A percentile compares a stretch with the other conserved stretches of the same genome.
phyloP scores from a whole-genome alignment of 2,888 invertebrate genomes.

The Leptopilina drosophilae region DNA sequence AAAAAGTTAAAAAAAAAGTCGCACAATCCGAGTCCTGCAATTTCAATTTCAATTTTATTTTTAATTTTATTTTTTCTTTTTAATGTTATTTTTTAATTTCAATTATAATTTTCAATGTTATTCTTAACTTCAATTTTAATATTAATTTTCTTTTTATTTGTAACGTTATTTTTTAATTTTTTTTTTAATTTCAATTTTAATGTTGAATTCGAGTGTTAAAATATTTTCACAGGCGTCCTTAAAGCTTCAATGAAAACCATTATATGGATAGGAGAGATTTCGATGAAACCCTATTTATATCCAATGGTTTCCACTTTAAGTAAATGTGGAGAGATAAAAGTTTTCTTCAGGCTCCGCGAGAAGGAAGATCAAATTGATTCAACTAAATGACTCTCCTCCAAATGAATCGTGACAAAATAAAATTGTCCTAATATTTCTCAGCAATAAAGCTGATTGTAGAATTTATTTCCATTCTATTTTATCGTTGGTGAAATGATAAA shows the following conservation, averaged over 20 bases:
- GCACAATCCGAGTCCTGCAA: too few species aligned
- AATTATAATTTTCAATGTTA: too few species aligned
- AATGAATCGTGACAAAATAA: conserved; percentile 2
- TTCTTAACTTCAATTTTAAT: too few species aligned
- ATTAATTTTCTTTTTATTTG: too few species aligned
- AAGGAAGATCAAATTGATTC: conserved; percentile 4
- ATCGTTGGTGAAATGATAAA: too few species aligned
- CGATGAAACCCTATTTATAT: background rate
- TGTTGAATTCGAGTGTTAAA: background rate
- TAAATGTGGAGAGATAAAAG: background rate
- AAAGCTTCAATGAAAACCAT: background rate
- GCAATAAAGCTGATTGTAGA: background rate
- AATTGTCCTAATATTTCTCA: background rate
- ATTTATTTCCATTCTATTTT: background rate
- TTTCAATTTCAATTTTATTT: too few species aligned
- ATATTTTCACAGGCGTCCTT: background rate
- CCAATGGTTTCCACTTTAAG: conserved; percentile 15
- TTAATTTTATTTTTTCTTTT: too few species aligned
- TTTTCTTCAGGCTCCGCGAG: background rate
- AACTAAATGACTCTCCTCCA: conserved; percentile 1
- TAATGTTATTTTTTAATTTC: too few species aligned
- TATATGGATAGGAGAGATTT: background rate
- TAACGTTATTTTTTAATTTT: too few species aligned
- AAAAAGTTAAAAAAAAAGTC: too few species aligned
- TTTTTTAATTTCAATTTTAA: background rate